Base-by-base conservation (phyloP, 2,113 vertebrate species). In the Lepidothrix coronata region DNA sequence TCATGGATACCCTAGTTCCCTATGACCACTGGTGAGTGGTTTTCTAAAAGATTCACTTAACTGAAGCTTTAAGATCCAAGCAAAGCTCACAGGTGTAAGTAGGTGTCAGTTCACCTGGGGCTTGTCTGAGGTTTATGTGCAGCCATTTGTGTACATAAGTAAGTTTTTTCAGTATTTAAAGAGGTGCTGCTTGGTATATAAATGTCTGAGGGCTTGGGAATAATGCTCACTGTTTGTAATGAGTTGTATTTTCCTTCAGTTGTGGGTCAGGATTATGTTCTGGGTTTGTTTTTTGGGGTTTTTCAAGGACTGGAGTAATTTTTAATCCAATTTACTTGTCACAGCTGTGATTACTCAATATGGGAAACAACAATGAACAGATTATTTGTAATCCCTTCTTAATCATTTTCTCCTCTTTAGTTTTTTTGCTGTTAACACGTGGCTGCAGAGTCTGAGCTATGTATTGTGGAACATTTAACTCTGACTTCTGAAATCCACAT, bases 241-340 rank as follows among this genome's bases (percentile, higher is more conserved):
- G 11, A 84, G 46, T 48, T 58, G 25, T 51, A 15, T 84, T 86
- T 92, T 74, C 35, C 52, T 65, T 73, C 23, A 11, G 8, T 24
- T 33, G 15, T 51, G 17, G 17, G 33, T 63, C 84, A 15, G 43
- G 33, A 23, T 4, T 41, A 27, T 77, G 65, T 59, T 35, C 16
- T 63, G 35, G 22, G 22, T 41, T 72, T 68, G 4, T 48, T 81
- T 49, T 18, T 11, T 46, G 8, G 18, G 5, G 3, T 23, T 65
- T 74, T 90, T 49, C 63, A 43, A 66, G 58, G 46, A 30, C 28
- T 55, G 52, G 48, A 70, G 41, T 70, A 49, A 49, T 62, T 90
- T 85, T 96, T 67, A 86, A 88, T 95, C 68, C 77, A 82, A 82
- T 95, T 94, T 92, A 77, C 46, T 93, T 73, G 55, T 92, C 83